A percentile compares a stretch with the other conserved stretches of the same genome.
phyloP scores from a whole-genome alignment of 2,113 vertebrate genomes.

The Tinamus guttatus region DNA sequence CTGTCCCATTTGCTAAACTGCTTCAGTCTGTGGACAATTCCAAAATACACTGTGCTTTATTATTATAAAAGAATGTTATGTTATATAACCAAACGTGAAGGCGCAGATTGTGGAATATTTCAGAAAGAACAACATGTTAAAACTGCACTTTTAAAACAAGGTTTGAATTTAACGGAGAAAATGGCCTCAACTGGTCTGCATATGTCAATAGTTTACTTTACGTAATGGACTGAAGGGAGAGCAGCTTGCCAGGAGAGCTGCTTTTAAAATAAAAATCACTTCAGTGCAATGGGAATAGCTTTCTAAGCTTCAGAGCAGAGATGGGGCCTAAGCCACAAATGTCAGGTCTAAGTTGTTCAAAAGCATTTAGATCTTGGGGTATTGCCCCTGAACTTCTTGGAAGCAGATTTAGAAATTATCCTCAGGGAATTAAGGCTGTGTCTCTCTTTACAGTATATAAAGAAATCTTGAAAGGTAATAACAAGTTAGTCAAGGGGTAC shows the following conservation, averaged over 20 bases:
- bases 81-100: constrained; percentile 49
- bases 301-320: constrained; percentile 30
- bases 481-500: neutral
- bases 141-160: constrained; percentile 48
- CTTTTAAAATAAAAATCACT: constrained; percentile 71
- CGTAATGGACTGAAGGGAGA: constrained; percentile 46
- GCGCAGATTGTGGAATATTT: constrained; percentile 52
- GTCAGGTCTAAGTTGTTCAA: neutral
- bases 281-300: constrained; percentile 1
- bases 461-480: constrained; percentile 5
- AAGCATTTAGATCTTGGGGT: neutral
- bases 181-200: constrained; percentile 31
- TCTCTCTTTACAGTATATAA: neutral
- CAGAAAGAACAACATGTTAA: constrained; percentile 65
- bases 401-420: neutral
- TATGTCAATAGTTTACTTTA: constrained; percentile 70
- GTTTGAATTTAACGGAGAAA: constrained; percentile 49
- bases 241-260: constrained; percentile 57
- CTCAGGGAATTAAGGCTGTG: neutral
- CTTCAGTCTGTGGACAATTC: constrained; percentile 65
- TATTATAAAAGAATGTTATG: constrained; percentile 57
- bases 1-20: constrained; percentile 59
- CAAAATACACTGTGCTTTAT: constrained; percentile 57
- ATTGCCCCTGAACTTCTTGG: rapidly evolving
- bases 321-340: neutral